phyloP scores from a whole-genome alignment of 2,113 vertebrate species.

The Platycercus adscitus region DNA sequence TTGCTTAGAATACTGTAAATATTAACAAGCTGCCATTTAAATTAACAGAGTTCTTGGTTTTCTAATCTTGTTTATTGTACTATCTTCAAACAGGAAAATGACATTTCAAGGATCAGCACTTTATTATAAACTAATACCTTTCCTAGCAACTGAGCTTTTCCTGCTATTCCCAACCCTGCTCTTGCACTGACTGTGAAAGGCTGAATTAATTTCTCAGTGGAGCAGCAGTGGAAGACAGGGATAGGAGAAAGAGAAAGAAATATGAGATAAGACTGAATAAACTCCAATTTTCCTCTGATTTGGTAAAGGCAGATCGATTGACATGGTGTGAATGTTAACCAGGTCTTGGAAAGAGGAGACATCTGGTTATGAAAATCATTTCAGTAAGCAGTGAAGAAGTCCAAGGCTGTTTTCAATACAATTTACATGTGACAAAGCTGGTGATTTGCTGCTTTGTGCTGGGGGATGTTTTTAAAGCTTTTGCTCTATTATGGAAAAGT shows the following conservation, averaged over 20 bases:
- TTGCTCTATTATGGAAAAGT: not conserved
- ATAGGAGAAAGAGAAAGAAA: not conserved
- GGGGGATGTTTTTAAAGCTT: not conserved
- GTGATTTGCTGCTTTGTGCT: not conserved
- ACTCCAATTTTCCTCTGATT: not conserved
- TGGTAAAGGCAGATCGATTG: not conserved
- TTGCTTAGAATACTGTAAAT: not conserved
- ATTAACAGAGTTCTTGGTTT: not conserved
- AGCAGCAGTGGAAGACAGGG: not conserved
- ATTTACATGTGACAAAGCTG: not conserved
- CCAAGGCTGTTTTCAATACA: not conserved
- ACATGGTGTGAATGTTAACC: not conserved
- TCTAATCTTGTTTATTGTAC: conserved; percentile 17
- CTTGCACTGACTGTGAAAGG: not conserved
- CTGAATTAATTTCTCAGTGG: conserved; percentile 40
- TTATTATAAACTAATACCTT: conserved; percentile 37
- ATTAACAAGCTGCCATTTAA: not conserved
- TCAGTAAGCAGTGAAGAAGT: not conserved
- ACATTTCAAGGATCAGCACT: conserved; percentile 17
- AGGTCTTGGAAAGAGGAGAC: not conserved
- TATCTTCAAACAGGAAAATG: not conserved
- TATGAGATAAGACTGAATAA: not conserved
- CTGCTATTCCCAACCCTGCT: not conserved
- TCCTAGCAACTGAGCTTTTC: not conserved
- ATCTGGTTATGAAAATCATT: not conserved